Base-by-base conservation (phyloP, 2,888 invertebrate species). In the Drosophila fungiperda region DNA sequence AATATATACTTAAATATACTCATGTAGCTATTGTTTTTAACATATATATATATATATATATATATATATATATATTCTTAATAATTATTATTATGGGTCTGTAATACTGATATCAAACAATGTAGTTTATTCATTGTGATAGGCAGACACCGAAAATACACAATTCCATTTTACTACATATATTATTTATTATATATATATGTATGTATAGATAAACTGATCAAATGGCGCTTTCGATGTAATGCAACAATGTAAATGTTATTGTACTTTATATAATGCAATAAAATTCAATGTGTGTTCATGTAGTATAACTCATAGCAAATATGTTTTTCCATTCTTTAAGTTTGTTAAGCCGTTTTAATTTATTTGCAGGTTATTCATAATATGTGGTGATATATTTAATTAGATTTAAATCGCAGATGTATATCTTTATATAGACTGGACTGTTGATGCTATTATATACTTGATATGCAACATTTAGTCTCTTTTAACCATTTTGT, bases 71-170 rank as follows among this genome's bases (percentile, higher is more conserved):
- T 53, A 73, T 42, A 68, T 63, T 55, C 26, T 55, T 50, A 63
- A 60, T 57, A 75, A 40, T 64, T 76, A 80, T 58, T 54, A 69
- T 36, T 42, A 54, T 55, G 55, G 59, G 57, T 73, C 71, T 69
- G 58, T 45, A 63, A 42, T 53, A 63, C 60, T 76, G 72, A 74
- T 77, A 63, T 59, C 57, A 55, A 67, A 63, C 82, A 77, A 77
- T 77, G 82, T 80, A 85, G 72, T 83, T 89, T 80, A 88, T 70
- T 85, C 87, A 84, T 85, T 84, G 83, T 84, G 83, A 84, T 90
- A 84, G 61, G 61, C 54, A 80, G 73, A 71, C 80, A 88, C 72
- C 83, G 73, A 71, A 87, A 73, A 40, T 53, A 62, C 70, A 82
- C 57, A 73, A 75, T 86, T 86, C 80, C 72, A 72, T 73, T 73